phyloP scores from a whole-genome alignment of 2,888 invertebrate genomes.

The Meiosimyza decipiens region DNA sequence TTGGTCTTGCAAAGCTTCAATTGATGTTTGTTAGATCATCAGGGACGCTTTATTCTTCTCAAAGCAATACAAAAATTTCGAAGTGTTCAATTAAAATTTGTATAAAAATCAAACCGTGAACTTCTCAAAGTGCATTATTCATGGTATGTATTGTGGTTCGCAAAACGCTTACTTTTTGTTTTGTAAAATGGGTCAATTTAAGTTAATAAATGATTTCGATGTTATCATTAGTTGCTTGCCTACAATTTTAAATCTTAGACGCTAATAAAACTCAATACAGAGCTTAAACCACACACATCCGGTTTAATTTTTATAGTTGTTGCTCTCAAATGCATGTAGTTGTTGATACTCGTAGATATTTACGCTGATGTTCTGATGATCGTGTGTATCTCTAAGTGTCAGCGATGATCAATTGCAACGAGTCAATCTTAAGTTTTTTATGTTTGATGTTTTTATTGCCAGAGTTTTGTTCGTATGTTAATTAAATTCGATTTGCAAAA shows the following conservation, averaged over 20 bases:
- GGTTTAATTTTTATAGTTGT: conserved; percentile 48
- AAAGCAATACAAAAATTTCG: too few relatives aligned
- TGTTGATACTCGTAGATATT: neutral
- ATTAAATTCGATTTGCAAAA: conserved; percentile 33
- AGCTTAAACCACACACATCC: conserved; percentile 47
- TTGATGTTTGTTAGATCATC: too few relatives aligned
- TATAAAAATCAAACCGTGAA: too few relatives aligned
- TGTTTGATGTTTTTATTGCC: neutral
- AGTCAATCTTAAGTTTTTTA: neutral
- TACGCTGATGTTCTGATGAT: neutral
- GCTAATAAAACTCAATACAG: conserved; percentile 17
- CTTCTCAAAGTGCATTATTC: too few relatives aligned
- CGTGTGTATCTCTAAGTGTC: conserved; percentile 16
- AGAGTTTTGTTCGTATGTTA: conserved; percentile 3
- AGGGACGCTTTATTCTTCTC: too few relatives aligned
- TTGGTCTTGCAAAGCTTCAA: too few relatives aligned
- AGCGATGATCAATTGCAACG: conserved; percentile 27
- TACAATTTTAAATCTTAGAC: conserved; percentile 27
- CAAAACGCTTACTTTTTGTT: too few relatives aligned
- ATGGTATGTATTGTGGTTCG: too few relatives aligned
- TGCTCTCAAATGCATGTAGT: conserved; percentile 7
- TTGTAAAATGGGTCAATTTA: conserved; percentile 20
- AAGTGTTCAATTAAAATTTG: too few relatives aligned
- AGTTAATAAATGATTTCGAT: conserved; percentile 21
- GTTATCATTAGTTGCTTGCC: conserved; percentile 14